Evolutionary conservation across 2,888 invertebrate species (phyloP), one percentile per base, ranked within the genome.

Genomic region (Toxonevra muliebris): DNA sequence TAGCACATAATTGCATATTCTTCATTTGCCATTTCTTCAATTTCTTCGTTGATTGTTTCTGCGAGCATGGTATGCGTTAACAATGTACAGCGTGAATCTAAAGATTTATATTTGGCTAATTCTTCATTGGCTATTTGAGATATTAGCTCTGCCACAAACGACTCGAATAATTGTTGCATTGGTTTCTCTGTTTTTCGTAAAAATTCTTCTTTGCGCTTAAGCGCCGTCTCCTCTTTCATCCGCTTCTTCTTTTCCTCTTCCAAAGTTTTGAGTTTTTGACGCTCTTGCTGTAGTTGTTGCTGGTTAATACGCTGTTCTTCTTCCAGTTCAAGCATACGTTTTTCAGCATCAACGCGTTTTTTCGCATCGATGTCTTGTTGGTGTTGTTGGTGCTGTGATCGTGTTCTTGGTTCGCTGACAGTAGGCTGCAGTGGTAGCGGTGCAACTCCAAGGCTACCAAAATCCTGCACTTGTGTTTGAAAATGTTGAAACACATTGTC

Each of bases 1-100:
- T 79, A 76, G 15, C 76, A 70, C 62, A 76, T 71, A 10, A 75
- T 73, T n/a, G 87, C 77, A 60, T 82, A 85, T 64, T 83, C 82
- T 53, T 82, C 78, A 8, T 76, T 69, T 13, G 75, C 80, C 15
- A 80, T 75, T 19, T 77, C 58, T 0, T 73, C 67, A 0, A 83
- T 70, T 55, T 78, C 66, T 12, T 58, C 69, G 5, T 50, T n/a
- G n/a, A 74, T 61, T 11, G 71, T 70, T 53, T 77, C 75, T 0
- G 72, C 61, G 1, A 76, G 61, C 1, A 76, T 67, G n/a, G 60
- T 1, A 4, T 68, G 55, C 0, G 15, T 7, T 70, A 71, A 52
- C 61, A 71, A 5, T 30, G 20, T 4, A 8, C 55, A 40, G 60
- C 30, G 30, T 63, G 43, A 1, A 5, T 42, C 12, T 1, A 55